Base-by-base conservation (phyloP, 2,797 vertebrate species). In the Acropternis orthonyx region DNA sequence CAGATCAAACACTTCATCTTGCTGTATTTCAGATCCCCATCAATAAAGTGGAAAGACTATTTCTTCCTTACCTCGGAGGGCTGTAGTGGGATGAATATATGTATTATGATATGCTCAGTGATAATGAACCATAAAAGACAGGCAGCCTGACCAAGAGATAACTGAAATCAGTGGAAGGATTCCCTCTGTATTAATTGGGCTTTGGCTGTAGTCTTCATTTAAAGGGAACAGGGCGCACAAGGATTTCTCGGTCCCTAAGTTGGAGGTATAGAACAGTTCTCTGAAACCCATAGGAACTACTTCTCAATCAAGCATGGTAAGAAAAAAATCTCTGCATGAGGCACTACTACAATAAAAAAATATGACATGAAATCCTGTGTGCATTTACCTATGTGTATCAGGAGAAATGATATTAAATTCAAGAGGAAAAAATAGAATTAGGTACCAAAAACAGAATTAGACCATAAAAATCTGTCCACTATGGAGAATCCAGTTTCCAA, bases 361-460 rank as follows among this genome's bases (percentile, higher is more conserved):
- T 1, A 87, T 59, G 28, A 89, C 77, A 83, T 69, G 48, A 96
- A 96, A 95, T 88, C 52, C 65, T 80, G 41, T 1, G 4, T 51
- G 65, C 88, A 65, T 92, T 94, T 94, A 85, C 78, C 49, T 73
- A 88, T 86, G 84, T 93, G 68, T 92, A 37, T 94, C 89, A 91
- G 56, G 68, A 91, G 92, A 96, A 88, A 81, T n/a, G 3, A 88
- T 94, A 96, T 89, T 96, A 95, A 92, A 96, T 95, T 92, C 84
- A 83, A 88, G 62, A 48, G 69, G 67, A 81, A 95, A 96, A 93
- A 96, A 95, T 61, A 95, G 93, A 97, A 97, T 92, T 96, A 93
- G 87, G 93, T 89, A 95, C 77, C 85, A 96, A 95, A 94, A 96
- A 28, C 83, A 90, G 91, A 89, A 97, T 97, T 97, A 97, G 95